Conservation (phyloP, 2,888 invertebrate genomes). For the Epicampocera succincta region DNA sequence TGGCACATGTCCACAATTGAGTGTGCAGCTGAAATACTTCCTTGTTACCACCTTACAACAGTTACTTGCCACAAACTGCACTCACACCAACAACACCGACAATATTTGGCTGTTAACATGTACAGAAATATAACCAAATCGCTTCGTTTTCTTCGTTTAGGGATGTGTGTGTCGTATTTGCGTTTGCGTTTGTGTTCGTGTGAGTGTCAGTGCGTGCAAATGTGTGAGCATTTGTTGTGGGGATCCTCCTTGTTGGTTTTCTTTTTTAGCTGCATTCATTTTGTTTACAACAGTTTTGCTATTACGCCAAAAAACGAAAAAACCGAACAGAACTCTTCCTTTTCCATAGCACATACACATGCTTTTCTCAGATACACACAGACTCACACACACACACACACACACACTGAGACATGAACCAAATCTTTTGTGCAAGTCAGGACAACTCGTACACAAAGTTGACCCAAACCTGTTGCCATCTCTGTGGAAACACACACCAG, state of each 20-base stretch:
- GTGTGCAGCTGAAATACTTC: conserved; percentile 53
- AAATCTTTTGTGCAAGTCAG: conserved; percentile 25
- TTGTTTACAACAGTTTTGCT: conserved; percentile 50
- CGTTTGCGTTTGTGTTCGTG: neutral
- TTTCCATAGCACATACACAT: conserved; percentile 6
- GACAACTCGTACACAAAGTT: conserved; percentile 2
- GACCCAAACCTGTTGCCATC: conserved; percentile 69
- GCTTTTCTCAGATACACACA: conserved; percentile 4
- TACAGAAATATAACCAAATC: neutral
- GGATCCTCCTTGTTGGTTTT: conserved; percentile 53
- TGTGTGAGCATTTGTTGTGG: conserved; percentile 17
- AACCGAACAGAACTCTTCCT: neutral
- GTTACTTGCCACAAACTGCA: conserved; percentile 16
- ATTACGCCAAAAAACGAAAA: conserved; percentile 50
- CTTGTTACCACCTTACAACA: conserved; percentile 58
- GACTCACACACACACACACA: neutral
- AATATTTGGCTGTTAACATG: conserved; percentile 54
- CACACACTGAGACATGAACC: conserved; percentile 6
- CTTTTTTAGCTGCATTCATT: conserved; percentile 55
- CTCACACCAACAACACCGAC: conserved; percentile 1
- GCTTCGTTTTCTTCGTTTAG: neutral
- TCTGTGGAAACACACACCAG: conserved; percentile 21
- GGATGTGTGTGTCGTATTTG: neutral
- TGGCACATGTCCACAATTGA: conserved; percentile 59
- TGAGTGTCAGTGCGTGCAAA: neutral